These are phyloP conservation scores for Metopia argyrocephala DNA, from an alignment of 2,888 invertebrate genomes.

Conservation along the genomic window DNA sequence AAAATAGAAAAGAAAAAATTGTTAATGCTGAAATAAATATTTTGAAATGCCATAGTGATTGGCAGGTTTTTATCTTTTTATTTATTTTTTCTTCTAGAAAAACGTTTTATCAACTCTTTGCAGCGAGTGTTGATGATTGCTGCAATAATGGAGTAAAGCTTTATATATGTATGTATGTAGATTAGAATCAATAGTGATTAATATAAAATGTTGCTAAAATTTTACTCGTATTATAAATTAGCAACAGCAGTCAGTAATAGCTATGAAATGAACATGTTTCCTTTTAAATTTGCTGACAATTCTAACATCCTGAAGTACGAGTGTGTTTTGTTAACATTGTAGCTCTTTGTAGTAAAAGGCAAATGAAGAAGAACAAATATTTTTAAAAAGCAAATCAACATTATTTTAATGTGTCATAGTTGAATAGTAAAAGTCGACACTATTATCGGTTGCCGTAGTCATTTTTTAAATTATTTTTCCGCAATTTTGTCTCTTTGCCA, in stretches of 20 bases:
- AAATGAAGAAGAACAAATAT: slow-evolving; percentile 38
- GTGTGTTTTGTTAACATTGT: not conserved
- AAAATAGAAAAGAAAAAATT: not conserved
- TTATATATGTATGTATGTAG: too few relatives aligned
- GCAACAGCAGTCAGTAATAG: not conserved
- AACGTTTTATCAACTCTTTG: not conserved
- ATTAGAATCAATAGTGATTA: not conserved
- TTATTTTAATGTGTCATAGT: slow-evolving; percentile 17
- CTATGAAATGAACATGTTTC: not conserved
- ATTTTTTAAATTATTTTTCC: too few relatives aligned
- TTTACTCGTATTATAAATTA: not conserved
- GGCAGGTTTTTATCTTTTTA: not conserved
- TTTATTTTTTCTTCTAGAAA: not conserved
- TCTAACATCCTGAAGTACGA: slow-evolving; percentile 32
- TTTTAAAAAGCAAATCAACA: slow-evolving; percentile 49
- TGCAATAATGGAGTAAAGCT: not conserved
- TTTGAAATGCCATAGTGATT: slow-evolving; percentile 34
- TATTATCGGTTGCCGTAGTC: too few relatives aligned
- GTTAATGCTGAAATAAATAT: slow-evolving; percentile 17
- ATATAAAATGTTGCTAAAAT: slow-evolving; percentile 8
- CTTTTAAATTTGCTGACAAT: slow-evolving; percentile 44
- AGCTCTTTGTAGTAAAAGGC: not conserved
- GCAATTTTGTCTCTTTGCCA: too few relatives aligned
- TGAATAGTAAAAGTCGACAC: too few relatives aligned
- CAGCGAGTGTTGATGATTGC: not conserved